Evolutionary conservation across 2,113 vertebrate genomes (phyloP), one percentile per base, ranked within the genome.

Genomic region (Pollachius pollachius): DNA sequence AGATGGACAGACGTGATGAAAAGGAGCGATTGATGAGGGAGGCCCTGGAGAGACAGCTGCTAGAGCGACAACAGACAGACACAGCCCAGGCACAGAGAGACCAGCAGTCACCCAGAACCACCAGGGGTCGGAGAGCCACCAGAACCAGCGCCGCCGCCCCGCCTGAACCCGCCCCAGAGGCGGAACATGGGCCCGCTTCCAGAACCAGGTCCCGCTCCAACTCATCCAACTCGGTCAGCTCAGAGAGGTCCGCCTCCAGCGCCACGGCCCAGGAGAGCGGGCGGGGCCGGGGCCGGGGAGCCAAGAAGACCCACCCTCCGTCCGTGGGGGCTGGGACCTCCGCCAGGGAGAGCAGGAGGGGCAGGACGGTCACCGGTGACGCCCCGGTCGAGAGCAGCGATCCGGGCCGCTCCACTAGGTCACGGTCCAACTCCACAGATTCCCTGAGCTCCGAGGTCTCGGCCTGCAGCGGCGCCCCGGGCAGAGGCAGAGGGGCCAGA

Each of bases 171-270:
- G 15, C 8, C 68, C 54, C n/a, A 16, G 54, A 5, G 15, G n/a
- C 5, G 5, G 54, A 57, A 3, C 16, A 57, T 7, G 54, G 15
- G 15, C 54, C 54, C 11, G 19, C 60, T 13, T n/a, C 18, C 16
- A 0, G 15, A 70, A 5, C 75, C 64, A 83, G 82, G 25, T 88
- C 88, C 63, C 87, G 82, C 59, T 91, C 89, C 64, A 90, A 80
- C 59, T 93, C 90, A 0, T 85, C 84, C 67, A 88, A 80, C 70
- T 89, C 89, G 0, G 72, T 89, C 52, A 87, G 80, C 76, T 93
- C 91, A 1, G 90, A 92, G 67, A 81, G 27, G 71, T 91, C 91
- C 0, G 60, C 12, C 12, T 72, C n/a, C 76, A 77, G 1, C 81
- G 78, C 6, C 6, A 71, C 0, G 60, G 0, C 17, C 34, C 65